Conservation (phyloP, 30 jellyfish, hydroid and myxozoan genomes). For the Morbakka virulenta region DNA sequence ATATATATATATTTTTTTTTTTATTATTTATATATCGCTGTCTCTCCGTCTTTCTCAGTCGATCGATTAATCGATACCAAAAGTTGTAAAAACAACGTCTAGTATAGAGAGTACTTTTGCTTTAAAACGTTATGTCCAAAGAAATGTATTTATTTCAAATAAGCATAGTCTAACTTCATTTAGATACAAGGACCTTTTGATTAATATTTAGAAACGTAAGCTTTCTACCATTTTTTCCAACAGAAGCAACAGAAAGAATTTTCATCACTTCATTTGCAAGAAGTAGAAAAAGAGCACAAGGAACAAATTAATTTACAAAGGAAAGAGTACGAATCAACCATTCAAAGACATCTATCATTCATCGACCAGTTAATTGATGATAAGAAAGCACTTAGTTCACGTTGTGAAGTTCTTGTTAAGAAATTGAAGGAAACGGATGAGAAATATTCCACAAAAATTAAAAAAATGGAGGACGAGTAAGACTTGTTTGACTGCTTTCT, state of each 20-base stretch:
- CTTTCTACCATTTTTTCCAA: no score
- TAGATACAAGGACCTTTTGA: no score
- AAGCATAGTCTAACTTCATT: no score
- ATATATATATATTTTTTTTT: no score
- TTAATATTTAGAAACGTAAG: no score
- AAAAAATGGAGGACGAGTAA: constrained; percentile 75
- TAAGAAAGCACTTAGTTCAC: constrained; percentile 85
- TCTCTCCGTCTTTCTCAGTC: no score
- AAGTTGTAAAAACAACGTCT: no score
- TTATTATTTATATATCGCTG: no score
- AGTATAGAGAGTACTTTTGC: no score
- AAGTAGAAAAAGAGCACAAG: constrained; percentile 87
- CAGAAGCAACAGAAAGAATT: constrained; percentile 91
- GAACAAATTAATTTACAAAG: constrained; percentile 84
- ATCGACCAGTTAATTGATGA: constrained; percentile 95
- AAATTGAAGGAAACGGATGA: constrained; percentile 91
- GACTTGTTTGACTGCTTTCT: not conserved
- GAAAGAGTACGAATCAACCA: constrained; percentile 89
- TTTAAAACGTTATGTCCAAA: no score
- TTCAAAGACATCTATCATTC: constrained; percentile 91
- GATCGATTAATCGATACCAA: no score
- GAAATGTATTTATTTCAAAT: no score
- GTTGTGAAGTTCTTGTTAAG: constrained; percentile 87
- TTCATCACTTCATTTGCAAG: constrained; percentile 77
- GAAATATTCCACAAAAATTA: constrained; percentile 73